Evolutionary conservation across 2,797 vertebrate genomes (phyloP).

Genomic region (Coluber constrictor): DNA sequence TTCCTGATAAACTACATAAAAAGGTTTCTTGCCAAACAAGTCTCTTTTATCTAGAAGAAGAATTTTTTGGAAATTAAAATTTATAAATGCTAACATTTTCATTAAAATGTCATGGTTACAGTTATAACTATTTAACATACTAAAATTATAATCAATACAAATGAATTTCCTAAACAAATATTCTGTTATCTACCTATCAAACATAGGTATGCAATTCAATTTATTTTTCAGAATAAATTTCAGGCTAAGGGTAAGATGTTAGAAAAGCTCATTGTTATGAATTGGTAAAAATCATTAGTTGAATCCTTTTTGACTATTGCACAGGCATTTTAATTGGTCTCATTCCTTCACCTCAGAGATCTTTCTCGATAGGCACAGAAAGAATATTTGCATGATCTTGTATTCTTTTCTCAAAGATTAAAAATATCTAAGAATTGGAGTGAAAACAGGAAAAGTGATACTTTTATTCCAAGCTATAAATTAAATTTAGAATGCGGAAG

Average conservation of each 20-base stretch:
- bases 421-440: neutral
- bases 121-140: neutral
- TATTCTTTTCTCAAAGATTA: neutral
- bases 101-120: neutral
- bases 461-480: neutral
- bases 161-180: neutral
- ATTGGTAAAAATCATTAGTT: neutral
- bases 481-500: neutral
- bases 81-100: neutral
- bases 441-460: neutral
- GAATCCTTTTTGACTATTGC: neutral
- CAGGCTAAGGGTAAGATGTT: neutral
- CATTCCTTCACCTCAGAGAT: neutral
- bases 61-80: neutral
- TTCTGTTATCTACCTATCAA: neutral
- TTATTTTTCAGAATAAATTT: neutral
- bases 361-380: neutral
- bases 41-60: neutral
- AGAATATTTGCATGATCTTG: neutral
- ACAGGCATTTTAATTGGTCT: neutral
- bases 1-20: neutral
- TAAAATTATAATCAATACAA: neutral
- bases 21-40: neutral
- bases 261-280: neutral
- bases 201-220: neutral